A percentile compares a stretch with the other conserved stretches of the same genome.
Conservation (phyloP, 2,797 vertebrate species). For the Arctocebus calabarensis region DNA sequence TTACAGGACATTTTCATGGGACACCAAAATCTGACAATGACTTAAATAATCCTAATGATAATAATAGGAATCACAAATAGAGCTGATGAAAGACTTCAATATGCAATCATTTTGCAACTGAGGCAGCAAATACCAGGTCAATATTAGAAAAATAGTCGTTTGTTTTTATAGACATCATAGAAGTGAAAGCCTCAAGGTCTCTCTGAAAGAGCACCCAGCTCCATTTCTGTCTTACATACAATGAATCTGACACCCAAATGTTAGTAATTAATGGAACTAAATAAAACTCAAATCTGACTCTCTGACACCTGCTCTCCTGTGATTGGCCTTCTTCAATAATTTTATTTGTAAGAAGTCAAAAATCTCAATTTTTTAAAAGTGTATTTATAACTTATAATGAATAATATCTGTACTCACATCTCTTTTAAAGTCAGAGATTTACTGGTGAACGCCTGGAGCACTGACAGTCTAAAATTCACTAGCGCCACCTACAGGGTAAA, state of each 20-base stretch:
- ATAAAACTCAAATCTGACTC: background rate
- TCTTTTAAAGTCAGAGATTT: background rate
- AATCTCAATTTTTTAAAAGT: background rate
- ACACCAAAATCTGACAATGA: background rate
- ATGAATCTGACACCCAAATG: background rate
- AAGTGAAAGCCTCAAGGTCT: background rate
- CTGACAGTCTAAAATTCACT: background rate
- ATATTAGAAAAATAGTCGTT: background rate
- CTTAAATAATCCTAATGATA: background rate
- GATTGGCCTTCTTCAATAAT: background rate
- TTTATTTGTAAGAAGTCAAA: background rate
- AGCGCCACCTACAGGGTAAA: background rate
- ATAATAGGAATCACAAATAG: background rate
- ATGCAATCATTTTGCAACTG: background rate
- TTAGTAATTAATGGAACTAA: background rate
- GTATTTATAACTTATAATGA: background rate
- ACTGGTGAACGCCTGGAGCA: background rate
- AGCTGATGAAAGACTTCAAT: background rate
- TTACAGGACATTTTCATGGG: background rate
- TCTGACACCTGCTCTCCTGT: background rate
- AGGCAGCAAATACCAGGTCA: background rate
- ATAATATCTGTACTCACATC: background rate
- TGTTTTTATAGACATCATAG: background rate
- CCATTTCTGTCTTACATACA: background rate
- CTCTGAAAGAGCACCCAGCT: background rate